Base-by-base conservation (phyloP, 2,113 vertebrate species). In the Leucoraja erinaceus region DNA sequence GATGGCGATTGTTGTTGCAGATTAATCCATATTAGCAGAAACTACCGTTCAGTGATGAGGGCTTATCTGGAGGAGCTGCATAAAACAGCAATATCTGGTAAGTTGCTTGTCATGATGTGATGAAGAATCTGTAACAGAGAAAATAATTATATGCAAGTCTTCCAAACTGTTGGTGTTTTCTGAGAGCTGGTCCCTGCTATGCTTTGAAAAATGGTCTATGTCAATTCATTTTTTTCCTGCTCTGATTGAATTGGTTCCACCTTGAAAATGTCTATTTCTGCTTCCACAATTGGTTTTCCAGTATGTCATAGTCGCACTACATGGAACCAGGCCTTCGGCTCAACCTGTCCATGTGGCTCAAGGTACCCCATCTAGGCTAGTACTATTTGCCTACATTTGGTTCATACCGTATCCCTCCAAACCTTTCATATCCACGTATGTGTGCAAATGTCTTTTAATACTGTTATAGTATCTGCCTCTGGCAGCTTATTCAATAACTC, bases 61-160 rank as follows among this genome's bases (percentile, higher is more conserved):
- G 99, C 99, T 1, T 99, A 98, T 93, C 98, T 99, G 97, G 98
- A 99, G 83, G 99, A 99, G 93, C 98, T 99, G 94, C 98, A 98
- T 93, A 97, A 98, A 93, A 95, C 96, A 93, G 97, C 98, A 94
- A 94, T 5, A 47, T 14, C 9, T 54, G 90, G 90, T 91, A 91
- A 72, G 63, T 0, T 91, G 98, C 98, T 94, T 94, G 95, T 93
- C 16, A n/a, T 9, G 2, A 86, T 61, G 81, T 86, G 81, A 86
- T 5, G 81, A 61, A 11, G 11, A 68, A 68, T 83, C 28, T 83
- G 56, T 54, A 18, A 33, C 77, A 18, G 77, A 38, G 38, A 81
- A 54, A 54, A 47, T 81, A 16, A 81, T 81, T 81, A 54, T 18
- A 81, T 2, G 20, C 78, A 18, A 47, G 78, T 38, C 20, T 8